These are phyloP conservation scores for Tenebrosternarchus preto DNA, from an alignment of 2,113 vertebrate genomes.

Conservation along the genomic window DNA sequence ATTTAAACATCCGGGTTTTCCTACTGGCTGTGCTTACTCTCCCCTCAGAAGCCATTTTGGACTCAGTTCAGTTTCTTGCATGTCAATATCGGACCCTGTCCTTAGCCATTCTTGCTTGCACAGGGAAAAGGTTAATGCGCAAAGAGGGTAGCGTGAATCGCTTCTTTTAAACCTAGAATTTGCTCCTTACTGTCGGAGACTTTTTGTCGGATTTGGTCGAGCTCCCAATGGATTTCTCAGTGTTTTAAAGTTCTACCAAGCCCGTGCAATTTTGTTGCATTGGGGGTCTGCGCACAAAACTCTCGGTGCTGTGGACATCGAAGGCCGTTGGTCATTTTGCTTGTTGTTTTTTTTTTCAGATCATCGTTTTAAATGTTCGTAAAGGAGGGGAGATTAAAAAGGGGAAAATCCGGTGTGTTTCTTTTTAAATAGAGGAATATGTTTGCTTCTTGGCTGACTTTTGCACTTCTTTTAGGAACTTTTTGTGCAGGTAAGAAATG, in stretches of 20 bases:
- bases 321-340: background rate
- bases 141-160: too few relatives aligned
- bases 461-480: conserved; percentile 81
- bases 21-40: conserved; percentile 69
- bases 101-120: too few relatives aligned
- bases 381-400: conserved; percentile 55
- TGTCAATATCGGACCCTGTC: background rate
- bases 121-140: too few relatives aligned
- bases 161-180: too few relatives aligned
- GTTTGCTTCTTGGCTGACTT: conserved; percentile 76
- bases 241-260: conserved; percentile 37
- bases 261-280: background rate
- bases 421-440: conserved; percentile 71
- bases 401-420: conserved; percentile 57
- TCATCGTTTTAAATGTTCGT: conserved; percentile 61
- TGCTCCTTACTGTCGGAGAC: too few relatives aligned
- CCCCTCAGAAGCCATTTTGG: conserved; percentile 70
- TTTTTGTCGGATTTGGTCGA: too few relatives aligned
- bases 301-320: conserved; percentile 24
- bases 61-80: conserved; percentile 63
- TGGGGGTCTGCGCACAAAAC: too few relatives aligned
- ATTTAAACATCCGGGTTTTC: conserved; percentile 83
- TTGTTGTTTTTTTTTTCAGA: background rate
- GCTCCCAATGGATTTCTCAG: background rate
- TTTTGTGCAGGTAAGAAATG: conserved; percentile 81